Base-by-base conservation (phyloP, 2,113 vertebrate species). In the Neofelis nebulosa region DNA sequence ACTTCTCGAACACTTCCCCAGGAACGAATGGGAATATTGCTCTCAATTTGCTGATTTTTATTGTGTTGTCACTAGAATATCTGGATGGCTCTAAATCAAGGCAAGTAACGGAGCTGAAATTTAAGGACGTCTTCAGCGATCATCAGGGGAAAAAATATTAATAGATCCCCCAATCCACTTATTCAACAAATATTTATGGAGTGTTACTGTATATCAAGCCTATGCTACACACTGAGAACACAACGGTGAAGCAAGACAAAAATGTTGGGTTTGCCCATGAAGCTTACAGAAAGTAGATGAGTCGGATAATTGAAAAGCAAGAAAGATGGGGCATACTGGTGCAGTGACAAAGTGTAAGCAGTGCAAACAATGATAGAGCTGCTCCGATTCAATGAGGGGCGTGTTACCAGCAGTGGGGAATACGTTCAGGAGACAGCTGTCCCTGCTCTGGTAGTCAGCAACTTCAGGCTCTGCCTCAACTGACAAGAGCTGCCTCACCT, bases 71-170 rank as follows among this genome's bases (percentile, higher is more conserved):
- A 48, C 29, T 61, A 55, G 83, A 94, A 81, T 63, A 31, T 23
- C 71, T 69, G 8, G 31, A 36, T 73, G n/a, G 61, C 63, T 80
- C 38, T 63, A 88, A 80, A n/a, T 23, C 82, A 89, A 83, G 18
- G 83, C n/a, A 97, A 66, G 73, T 14, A 74, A 84, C 48, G 48
- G n/a, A 93, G 55, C 2, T 80, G 16, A 91, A 89, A 66, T 23
- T 10, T n/a, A 90, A 86, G n/a, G 10, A 78, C 31, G 3, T 55
- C 50, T 38, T 74, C 16, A 68, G 4, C 50, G 95, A n/a, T 29
- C 19, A 76, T 50, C 41, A 79, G 15, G 41, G 92, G 19, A 27
- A 61, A 96, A 96, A 79, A 16, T 84, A n/a, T 66, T 78, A 45
- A 74, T 11, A 15, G 16, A 88, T 45, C n/a, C 23, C 16, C 41